phyloP scores from a whole-genome alignment of 2,797 vertebrate species.

The Sebastes miniatus region DNA sequence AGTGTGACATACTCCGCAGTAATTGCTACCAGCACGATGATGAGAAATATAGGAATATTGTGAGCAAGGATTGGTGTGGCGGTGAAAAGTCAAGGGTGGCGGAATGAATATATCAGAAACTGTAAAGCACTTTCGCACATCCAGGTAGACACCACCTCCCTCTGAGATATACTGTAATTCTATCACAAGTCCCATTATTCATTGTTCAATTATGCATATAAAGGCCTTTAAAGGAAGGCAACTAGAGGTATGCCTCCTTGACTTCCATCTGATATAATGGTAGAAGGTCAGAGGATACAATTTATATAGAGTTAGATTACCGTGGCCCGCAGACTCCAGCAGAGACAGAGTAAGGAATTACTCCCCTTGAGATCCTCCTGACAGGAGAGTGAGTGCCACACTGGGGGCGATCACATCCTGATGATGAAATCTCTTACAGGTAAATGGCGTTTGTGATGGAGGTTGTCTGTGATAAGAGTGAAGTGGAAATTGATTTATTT shows the following conservation, averaged over 20 bases:
- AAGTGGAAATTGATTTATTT: slow-evolving; percentile 31
- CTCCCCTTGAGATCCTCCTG: slow-evolving; percentile 41
- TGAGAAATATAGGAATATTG: slow-evolving; percentile 17
- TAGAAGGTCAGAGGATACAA: slow-evolving; percentile 39
- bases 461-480: slow-evolving; percentile 20
- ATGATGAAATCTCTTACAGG: slow-evolving; percentile 58
- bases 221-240: slow-evolving; percentile 9
- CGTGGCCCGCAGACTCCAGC: slow-evolving; percentile 26
- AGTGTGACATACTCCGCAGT: not conserved
- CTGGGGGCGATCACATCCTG: slow-evolving; percentile 30
- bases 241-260: slow-evolving; percentile 23
- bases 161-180: slow-evolving; percentile 11
- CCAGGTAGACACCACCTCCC: not conserved
- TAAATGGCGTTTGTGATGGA: slow-evolving; percentile 38
- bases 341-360: slow-evolving; percentile 44
- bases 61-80: not conserved
- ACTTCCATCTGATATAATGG: slow-evolving; percentile 44
- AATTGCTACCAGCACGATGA: not conserved
- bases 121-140: not conserved
- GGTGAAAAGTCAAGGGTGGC: not conserved
- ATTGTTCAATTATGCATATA: slow-evolving; percentile 40
- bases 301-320: slow-evolving; percentile 49
- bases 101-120: slow-evolving; percentile 7
- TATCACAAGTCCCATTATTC: slow-evolving; percentile 31
- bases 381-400: slow-evolving; percentile 48